Percentiles rank a stretch among this genome's conserved stretches.
Evolutionary conservation across 2,797 vertebrate genomes (phyloP).

Genomic region (Mus minutoides): DNA sequence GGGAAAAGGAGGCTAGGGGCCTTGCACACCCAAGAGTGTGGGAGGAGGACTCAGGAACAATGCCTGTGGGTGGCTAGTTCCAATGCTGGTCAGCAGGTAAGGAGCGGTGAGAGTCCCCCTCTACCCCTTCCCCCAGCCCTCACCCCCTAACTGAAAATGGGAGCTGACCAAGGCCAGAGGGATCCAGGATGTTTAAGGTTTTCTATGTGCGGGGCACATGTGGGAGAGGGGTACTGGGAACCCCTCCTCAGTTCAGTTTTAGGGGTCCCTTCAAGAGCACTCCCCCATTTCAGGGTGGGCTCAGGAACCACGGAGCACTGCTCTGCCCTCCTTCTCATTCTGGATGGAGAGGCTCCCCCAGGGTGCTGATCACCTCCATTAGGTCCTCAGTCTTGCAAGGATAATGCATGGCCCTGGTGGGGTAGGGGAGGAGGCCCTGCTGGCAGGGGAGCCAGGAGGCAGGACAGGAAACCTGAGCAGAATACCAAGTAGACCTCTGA

Average conservation of each 20-base stretch:
- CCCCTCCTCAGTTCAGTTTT: background rate
- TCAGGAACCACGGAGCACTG: background rate
- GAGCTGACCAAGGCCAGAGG: background rate
- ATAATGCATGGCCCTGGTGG: constrained; percentile 87
- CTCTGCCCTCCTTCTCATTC: constrained; percentile 34
- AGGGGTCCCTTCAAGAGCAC: background rate
- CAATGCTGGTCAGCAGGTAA: constrained; percentile 31
- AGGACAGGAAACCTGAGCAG: background rate
- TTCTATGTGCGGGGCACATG: background rate
- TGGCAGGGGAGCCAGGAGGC: constrained; percentile 62
- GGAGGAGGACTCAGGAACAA: constrained; percentile 59
- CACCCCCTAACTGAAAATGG: background rate
- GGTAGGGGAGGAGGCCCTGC: constrained; percentile 81
- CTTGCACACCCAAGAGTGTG: background rate
- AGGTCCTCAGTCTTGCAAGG: constrained; percentile 90
- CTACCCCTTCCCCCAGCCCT: too few relatives aligned
- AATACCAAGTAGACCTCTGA: constrained; percentile 59
- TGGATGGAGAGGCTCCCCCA: constrained; percentile 21
- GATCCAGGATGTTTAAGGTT: background rate
- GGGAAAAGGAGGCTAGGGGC: constrained; percentile 24
- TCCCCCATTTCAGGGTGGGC: background rate
- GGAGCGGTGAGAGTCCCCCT: constrained; percentile 12
- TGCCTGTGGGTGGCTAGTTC: constrained; percentile 9
- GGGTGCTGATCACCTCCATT: constrained; percentile 85
- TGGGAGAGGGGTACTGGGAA: background rate